These are phyloP conservation scores for Troides aeacus DNA, from an alignment of 2,888 invertebrate species.

Conservation along the genomic window DNA sequence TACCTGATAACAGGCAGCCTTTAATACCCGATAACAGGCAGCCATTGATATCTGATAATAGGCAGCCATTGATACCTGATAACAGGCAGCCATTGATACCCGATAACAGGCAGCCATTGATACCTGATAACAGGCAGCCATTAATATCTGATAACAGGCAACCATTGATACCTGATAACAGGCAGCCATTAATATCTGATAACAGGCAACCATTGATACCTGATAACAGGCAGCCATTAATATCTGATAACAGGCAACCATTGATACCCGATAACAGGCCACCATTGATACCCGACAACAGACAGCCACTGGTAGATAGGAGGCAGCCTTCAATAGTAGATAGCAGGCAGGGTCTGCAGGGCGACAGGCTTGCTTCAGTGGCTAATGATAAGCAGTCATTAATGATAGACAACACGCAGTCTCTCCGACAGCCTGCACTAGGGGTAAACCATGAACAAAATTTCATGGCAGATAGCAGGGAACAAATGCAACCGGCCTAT, in stretches of 20 bases:
- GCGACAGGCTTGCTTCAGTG: not conserved
- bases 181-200: not conserved
- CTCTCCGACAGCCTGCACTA: no score
- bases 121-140: not conserved
- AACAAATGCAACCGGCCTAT: conserved; percentile 4
- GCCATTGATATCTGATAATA: not conserved
- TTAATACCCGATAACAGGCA: conserved; percentile 3
- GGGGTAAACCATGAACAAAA: not conserved
- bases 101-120: conserved; percentile 6
- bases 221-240: conserved; percentile 1
- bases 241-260: conserved; percentile 3
- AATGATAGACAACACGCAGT: not conserved
- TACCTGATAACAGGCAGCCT: no score
- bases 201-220: not conserved
- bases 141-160: no score
- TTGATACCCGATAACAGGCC: not conserved
- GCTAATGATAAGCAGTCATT: not conserved
- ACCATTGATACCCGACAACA: no score
- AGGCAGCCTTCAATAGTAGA: not conserved
- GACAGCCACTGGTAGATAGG: not conserved
- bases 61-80: conserved; percentile 1
- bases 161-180: not conserved
- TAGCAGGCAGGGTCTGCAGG: not conserved
- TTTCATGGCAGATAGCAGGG: conserved; percentile 10
- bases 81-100: not conserved